Base-by-base conservation (phyloP, 30 jellyfish, hydroid and myxozoan species). In the Pseudorhiza aurosa region DNA sequence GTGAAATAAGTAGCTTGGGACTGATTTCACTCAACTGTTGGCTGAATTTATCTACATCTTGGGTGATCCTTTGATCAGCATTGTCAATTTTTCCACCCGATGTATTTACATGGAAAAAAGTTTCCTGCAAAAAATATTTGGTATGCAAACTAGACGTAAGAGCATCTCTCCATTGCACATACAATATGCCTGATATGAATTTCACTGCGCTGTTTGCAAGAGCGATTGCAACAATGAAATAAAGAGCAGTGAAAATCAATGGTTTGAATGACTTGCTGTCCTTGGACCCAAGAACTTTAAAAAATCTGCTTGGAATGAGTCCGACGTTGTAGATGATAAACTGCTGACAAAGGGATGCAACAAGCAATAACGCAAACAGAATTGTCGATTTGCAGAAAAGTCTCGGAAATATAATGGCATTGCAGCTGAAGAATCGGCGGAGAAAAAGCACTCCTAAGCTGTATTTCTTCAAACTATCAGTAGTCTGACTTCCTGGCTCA, bases 21-120 rank as follows among this genome's bases (percentile, higher is more conserved):
- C 83, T 59, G 46, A 93, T 85, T 15, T 82, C 93, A 45, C 97
- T 93, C 32, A 93, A 53, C 39, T 73, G 90, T 50, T 28, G 75
- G 63, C 97, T 49, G 22, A 93, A 85, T 42, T 77, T 72, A 43
- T 93, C 97, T 39, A 87, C 97, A 79, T 93, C 98, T 58, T 93
- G 98, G 26, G 96, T 81, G 0, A 93, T 83, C 33, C 97, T 58
- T 65, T 93, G 98, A 59, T 93, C 98, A 26, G 93, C 97, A 58
- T 93, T 93, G 84, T 85, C 97, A 9, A 85, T 37, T 14, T 43
- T 40, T n/a, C 62, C 85, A 21, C 58, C 83, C 17, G 64, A 8
- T 17, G 80, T 43, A 53, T 79, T 93, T 29, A 93, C 33, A 2
- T 64, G 63, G 60, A 85, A 93, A 49, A 69, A 77, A 22, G 96